Evolutionary conservation across 2,797 vertebrate genomes (phyloP).

Genomic region (Psittacula derbiana): DNA sequence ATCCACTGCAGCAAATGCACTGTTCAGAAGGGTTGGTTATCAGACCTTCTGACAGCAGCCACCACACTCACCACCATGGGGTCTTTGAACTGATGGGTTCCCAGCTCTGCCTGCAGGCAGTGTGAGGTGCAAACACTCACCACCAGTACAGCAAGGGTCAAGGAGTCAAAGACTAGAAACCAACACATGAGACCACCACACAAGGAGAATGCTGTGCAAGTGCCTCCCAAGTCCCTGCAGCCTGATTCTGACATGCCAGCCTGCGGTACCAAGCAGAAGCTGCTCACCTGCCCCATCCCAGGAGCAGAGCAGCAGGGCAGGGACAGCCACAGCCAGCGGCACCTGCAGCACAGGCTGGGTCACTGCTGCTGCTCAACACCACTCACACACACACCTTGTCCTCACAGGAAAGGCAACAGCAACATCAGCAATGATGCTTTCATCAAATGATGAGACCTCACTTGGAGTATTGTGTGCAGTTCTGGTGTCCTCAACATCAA

Average conservation of each 20-base stretch:
- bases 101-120: background rate
- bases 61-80: accelerated
- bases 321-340: background rate
- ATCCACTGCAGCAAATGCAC: background rate
- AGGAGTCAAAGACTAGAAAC: background rate
- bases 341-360: accelerated
- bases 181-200: background rate
- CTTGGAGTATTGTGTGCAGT: too few relatives aligned
- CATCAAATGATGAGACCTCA: background rate
- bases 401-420: accelerated
- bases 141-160: background rate
- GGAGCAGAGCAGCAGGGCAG: background rate
- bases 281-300: background rate
- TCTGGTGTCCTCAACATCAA: too few relatives aligned
- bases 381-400: accelerated
- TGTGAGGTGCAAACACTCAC: background rate
- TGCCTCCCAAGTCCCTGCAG: background rate
- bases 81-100: accelerated
- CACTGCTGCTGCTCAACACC: background rate
- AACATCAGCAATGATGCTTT: background rate
- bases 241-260: background rate
- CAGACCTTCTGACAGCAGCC: background rate
- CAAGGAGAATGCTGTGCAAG: background rate
- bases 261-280: background rate
- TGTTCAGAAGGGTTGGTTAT: background rate